phyloP scores from a whole-genome alignment of 2,888 invertebrate species.

The Platycheirus albimanus region DNA sequence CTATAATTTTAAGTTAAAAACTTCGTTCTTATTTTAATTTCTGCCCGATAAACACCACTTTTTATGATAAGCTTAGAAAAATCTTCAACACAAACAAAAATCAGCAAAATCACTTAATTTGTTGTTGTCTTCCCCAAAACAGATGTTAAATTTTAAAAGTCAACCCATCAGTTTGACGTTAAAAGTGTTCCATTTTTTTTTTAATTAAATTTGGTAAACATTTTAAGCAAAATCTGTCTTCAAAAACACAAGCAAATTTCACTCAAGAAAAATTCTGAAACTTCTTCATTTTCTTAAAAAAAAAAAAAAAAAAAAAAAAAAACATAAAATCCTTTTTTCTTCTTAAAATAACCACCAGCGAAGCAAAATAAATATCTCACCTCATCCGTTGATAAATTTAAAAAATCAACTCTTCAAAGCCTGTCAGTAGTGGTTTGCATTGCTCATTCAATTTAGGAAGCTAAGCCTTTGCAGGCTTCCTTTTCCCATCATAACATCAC shows the following conservation, averaged over 20 bases:
- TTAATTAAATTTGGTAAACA: neutral
- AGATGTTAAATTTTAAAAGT: neutral
- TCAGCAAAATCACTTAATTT: too few relatives aligned
- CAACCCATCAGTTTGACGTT: neutral
- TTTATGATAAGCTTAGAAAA: too few relatives aligned
- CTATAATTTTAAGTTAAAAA: too few relatives aligned
- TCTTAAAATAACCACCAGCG: constrained; percentile 34
- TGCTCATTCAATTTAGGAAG: constrained; percentile 68
- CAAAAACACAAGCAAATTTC: neutral
- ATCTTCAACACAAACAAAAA: too few relatives aligned
- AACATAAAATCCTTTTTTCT: constrained; percentile 31
- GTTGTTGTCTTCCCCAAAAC: neutral
- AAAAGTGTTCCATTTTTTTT: neutral
- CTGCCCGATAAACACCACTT: too few relatives aligned
- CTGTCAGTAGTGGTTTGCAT: constrained; percentile 62
- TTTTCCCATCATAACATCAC: constrained; percentile 40
- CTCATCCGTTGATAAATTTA: constrained; percentile 67
- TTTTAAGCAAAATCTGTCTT: neutral
- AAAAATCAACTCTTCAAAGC: constrained; percentile 56
- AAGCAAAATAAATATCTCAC: constrained; percentile 54
- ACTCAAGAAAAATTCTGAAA: too few relatives aligned
- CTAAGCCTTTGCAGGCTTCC: constrained; percentile 59
- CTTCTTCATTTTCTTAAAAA: constrained; percentile 5
- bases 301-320: constrained; percentile 13
- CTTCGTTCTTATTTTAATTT: too few relatives aligned